Evolutionary conservation across 2,888 invertebrate genomes (phyloP), one percentile per base, ranked within the genome.

Genomic region (Latrodectus elegans): DNA sequence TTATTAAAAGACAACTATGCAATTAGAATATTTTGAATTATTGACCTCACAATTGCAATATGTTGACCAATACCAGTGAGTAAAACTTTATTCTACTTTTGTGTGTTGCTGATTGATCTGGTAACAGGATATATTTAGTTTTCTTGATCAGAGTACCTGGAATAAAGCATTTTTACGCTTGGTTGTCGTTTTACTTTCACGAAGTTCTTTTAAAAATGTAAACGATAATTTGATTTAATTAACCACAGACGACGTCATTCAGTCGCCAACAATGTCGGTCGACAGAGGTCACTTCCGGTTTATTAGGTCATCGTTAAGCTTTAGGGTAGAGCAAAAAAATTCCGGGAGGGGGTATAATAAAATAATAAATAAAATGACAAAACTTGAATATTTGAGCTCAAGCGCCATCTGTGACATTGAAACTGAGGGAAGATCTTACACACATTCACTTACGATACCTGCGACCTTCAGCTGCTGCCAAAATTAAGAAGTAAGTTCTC

Each of bases 241-340:
- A 38, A 38, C 38, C 38, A 38, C 22, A 55, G 73, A 51, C 67
- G 76, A 71, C 83, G 83, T 55, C 83, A 77, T 26, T 75, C 38
- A 22, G 75, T 70, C 60, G 55, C 75, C 67, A 53, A 12, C 55
- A 15, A 49, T 68, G 52, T 71, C 82, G 82, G 82, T 87, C 82
- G 76, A 60, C n/a, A 51, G 81, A 87, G 87, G 87, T 87, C 73
- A 73, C 73, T 87, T 87, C 87, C 87, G 87, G 87, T 77, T 82
- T 81, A 64, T n/a, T 60, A 82, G 87, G 87, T 87, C 87, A 87
- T 55, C 55, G 15, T 72, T 53, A 17, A 60, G 87, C 87, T 87
- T 80, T 70, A 77, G 87, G 87, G 87, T 85, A 81, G 22, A 72
- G 52, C 55, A 52, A 85, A 86, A 81, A 55, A 71, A 52, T 76